Base-by-base conservation (phyloP, 2,113 vertebrate genomes). In the Alouatta palliata region DNA sequence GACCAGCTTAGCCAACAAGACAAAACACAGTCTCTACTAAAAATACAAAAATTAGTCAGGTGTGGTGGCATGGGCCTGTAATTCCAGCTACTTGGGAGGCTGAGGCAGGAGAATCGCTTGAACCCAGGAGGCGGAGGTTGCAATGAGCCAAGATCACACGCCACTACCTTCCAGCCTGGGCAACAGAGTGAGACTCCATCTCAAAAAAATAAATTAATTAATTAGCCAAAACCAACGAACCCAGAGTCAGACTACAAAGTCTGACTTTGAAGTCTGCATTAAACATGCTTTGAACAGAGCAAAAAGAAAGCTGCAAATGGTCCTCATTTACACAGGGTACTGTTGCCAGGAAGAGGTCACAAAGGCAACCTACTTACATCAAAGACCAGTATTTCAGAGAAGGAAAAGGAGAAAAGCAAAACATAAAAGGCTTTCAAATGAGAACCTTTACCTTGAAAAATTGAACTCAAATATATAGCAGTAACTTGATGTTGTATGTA, bases 391-490 rank as follows among this genome's bases (percentile, higher is more conserved):
- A 81, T 14, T 92, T 95, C 81, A 97, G 35, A 95, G 49, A 0
- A 87, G 8, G 68, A 58, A 82, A 52, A 90, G 70, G 52, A 75
- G n/a, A 92, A 87, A 12, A 71, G 64, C 21, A 90, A 75, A 91
- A 64, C 52, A 45, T 40, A 16, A 66, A 66, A 87, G 56, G 85
- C 61, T 83, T 91, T n/a, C 64, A 35, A 76, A 58, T 54, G 47
- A 21, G 61, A 61, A 93, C 23, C 75, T 95, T 91, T 27, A 86
- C 64, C 70, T 95, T 93, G 52, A 95, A 97, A 91, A 92, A 25
- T 92, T 79, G 88, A 94, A 92, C 56, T 76, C 82, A 82, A 64
- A 75, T 76, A 80, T 82, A n/a, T 73, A 94, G 68, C n/a, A 90
- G 56, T 93, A 90, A 90, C 16, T 66, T 97, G 66, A 94, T 64